These are phyloP conservation scores for Rhinolophus ferrumequinum DNA, from an alignment of 2,113 vertebrate genomes.

Conservation along the genomic window DNA sequence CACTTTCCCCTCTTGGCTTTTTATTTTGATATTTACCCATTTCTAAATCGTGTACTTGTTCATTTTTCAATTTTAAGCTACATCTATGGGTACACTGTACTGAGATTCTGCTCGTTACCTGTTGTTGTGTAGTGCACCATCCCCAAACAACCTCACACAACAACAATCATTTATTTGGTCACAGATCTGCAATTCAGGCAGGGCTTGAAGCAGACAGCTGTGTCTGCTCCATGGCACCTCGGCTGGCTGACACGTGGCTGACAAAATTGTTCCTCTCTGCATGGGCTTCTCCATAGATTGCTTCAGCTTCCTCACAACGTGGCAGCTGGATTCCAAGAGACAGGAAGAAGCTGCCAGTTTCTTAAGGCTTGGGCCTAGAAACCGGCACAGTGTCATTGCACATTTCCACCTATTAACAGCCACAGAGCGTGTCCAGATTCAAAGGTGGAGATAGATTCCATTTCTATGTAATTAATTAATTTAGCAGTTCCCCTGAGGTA, in stretches of 20 bases:
- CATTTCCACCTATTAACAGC: background rate
- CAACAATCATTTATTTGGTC: background rate
- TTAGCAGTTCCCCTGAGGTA: background rate
- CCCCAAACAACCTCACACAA: background rate
- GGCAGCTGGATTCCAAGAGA: background rate
- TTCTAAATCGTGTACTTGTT: background rate
- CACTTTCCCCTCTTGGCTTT: background rate
- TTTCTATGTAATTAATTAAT: background rate
- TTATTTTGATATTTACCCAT: background rate
- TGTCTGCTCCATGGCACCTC: background rate
- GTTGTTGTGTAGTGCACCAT: background rate
- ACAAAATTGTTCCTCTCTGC: accelerated
- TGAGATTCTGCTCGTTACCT: background rate
- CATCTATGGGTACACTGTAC: too few species aligned
- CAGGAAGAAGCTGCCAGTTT: background rate
- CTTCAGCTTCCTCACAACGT: background rate
- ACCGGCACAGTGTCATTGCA: accelerated
- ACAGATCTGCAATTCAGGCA: background rate
- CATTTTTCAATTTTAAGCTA: background rate
- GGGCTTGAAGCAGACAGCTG: background rate
- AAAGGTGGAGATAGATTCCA: too few species aligned
- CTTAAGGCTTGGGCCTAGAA: background rate
- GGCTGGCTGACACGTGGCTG: background rate
- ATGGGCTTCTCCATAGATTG: background rate
- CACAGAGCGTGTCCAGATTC: background rate